phyloP scores from a whole-genome alignment of 2,888 invertebrate species.

The Dasysyrphus albostriatus region DNA sequence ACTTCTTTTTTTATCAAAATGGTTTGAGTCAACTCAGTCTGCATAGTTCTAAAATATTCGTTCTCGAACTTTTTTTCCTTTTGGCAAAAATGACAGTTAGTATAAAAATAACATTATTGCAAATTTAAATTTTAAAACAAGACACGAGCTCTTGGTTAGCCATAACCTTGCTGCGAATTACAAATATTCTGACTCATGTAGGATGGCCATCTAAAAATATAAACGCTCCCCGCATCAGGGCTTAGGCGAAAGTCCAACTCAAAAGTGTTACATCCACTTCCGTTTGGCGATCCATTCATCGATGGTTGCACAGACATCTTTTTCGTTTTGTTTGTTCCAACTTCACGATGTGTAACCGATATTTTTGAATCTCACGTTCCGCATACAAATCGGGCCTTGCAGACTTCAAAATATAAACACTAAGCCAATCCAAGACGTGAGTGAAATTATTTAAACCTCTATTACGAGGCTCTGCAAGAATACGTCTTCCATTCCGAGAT shows the following conservation, averaged over 20 bases:
- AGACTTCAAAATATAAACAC: slow-evolving; percentile 47
- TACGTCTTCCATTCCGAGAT: slow-evolving; percentile 5
- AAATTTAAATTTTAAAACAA: background rate
- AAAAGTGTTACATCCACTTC: slow-evolving; percentile 52
- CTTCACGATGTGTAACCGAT: slow-evolving; percentile 67
- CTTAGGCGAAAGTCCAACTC: slow-evolving; percentile 19
- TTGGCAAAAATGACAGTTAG: too few species aligned
- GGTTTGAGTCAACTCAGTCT: too few species aligned
- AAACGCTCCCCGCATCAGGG: background rate
- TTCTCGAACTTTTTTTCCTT: background rate
- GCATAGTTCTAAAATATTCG: too few species aligned
- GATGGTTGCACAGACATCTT: slow-evolving; percentile 19
- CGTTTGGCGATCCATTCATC: slow-evolving; percentile 26
- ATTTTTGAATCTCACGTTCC: slow-evolving; percentile 46
- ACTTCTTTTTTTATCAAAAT: too few species aligned
- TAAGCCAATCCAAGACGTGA: slow-evolving; percentile 39
- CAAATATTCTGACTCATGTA: slow-evolving; percentile 17
- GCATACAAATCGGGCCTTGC: slow-evolving; percentile 59
- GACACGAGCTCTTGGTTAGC: background rate
- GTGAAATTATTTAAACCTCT: slow-evolving; percentile 39
- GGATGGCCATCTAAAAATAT: background rate
- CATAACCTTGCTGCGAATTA: slow-evolving; percentile 19
- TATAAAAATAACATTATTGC: background rate
- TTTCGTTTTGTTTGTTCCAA: slow-evolving; percentile 33
- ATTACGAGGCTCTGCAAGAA: slow-evolving; percentile 8